Evolutionary conservation across 2,888 invertebrate species (phyloP).

Genomic region (Eupithecia pulchellata): DNA sequence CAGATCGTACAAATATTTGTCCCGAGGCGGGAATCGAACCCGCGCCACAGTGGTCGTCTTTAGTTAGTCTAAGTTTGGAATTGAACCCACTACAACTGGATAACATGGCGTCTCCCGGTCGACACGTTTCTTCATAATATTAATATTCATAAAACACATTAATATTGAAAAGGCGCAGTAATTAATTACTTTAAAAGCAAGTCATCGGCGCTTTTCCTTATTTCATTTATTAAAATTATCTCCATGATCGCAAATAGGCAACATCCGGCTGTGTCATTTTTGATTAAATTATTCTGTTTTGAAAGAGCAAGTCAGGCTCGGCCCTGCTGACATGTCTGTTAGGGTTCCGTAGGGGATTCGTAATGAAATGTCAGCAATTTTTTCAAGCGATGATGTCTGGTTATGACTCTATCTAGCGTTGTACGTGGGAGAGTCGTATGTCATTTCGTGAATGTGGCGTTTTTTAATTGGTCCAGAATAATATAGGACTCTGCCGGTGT

Average conservation of each 20-base stretch:
- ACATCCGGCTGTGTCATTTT: constrained; percentile 56
- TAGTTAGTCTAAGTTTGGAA: neutral
- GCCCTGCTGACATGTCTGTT: constrained; percentile 28
- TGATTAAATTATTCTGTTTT: constrained; percentile 56
- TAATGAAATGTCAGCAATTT: constrained; percentile 25
- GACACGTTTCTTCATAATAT: neutral
- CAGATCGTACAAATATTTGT: too few species aligned
- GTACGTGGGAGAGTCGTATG: neutral
- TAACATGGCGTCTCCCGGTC: neutral
- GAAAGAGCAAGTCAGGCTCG: constrained; percentile 43
- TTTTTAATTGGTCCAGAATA: too few species aligned
- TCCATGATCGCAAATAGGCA: constrained; percentile 47
- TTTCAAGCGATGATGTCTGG: neutral
- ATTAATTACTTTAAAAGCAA: constrained; percentile 19
- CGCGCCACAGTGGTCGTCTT: too few species aligned
- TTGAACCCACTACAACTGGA: neutral
- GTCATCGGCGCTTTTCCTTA: constrained; percentile 37
- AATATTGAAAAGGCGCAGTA: constrained; percentile 7
- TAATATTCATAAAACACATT: neutral
- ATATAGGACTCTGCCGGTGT: too few species aligned
- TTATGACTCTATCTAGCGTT: neutral
- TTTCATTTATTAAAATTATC: constrained; percentile 44
- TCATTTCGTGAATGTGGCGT: too few species aligned
- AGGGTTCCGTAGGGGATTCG: constrained; percentile 40
- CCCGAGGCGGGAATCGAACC: too few species aligned